Evolutionary conservation across 2,113 vertebrate species (phyloP), one percentile per base, ranked within the genome.

Genomic region (Sceloporus undulatus): DNA sequence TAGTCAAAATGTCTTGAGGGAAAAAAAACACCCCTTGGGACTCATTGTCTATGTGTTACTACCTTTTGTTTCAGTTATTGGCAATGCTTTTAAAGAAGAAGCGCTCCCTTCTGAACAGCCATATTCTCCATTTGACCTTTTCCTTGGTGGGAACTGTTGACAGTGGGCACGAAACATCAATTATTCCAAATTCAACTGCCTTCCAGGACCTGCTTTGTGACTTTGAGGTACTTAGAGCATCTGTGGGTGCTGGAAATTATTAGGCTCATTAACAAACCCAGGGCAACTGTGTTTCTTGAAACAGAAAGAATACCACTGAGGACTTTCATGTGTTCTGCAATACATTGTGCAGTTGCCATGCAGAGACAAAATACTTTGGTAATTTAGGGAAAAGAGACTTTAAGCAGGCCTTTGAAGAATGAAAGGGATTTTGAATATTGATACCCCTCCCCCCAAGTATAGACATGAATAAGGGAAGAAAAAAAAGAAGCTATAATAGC

Each of bases 11-110:
- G 2, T 21, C 75, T 68, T 54, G 79, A 89, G 21, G 48, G 34
- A 29, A 0, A 0, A 0, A 6, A 48, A 48, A 48, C 42, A 48
- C 42, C 3, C 1, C 11, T 5, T 79, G n/a, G 42, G 0, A 38
- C 27, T 19, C 7, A 38, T 5, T 65, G 18, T 87, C 90, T 13
- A 0, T 62, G 27, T 84, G 0, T 34, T 91, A 9, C 52, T 87
- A 74, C 83, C n/a, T 92, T 85, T 8, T 83, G 81, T 91, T 92
- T 62, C 90, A 99, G 99, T 95, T 99, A 87, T 94, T 99, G 93
- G 99, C 99, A 9, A 99, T 99, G 99, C 95, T 99, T 89, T 95
- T 99, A 85, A 99, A 99, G 97, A 99, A 98, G 97, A 99, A 99
- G 84, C 97, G 99, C 1, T 97, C 97, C 5, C 98, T 99, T 88